Base-by-base conservation (phyloP, 2,888 invertebrate genomes). In the Mermis nigrescens region DNA sequence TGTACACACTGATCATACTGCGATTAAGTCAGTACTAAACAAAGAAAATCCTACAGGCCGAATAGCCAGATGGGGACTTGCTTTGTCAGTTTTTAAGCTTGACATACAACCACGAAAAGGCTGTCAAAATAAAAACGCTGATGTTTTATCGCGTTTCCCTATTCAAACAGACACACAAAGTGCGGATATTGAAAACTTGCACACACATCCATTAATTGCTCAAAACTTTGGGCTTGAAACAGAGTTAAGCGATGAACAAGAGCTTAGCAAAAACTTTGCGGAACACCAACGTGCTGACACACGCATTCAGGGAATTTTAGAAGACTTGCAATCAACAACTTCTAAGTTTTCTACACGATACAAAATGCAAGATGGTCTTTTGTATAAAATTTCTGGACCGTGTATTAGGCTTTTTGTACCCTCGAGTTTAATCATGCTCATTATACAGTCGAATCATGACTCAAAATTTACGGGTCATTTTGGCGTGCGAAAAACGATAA, bases 1-100 rank as follows among this genome's bases (percentile, higher is more conserved):
- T 0, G 65, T 76, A 0, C 62, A 69, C 2, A 75, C 73, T 0
- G 77, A 77, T 59, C 76, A 76, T 58, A 70, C 74, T 59, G 72
- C 76, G 0, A 64, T 78, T 32, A 72, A 73, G 69, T 79, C 75
- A 74, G 62, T 78, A 4, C 62, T 74, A 60, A 64, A 67, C 0
- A 54, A 75, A 1, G 74, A 74, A 59, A 69, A 75, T 1, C 72
- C 73, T 0, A 67, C 69, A n/a, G 74, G 75, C 3, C 60, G 76
- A 31, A 60, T 77, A 0, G 73, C 72, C 0, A 60, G 76, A 52
- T 77, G 76, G 76, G 71, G 72, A 0, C 54, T 76, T 15, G 62
- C 65, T 24, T 59, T 77, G 1, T 38, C 38, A 38, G 38, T 7
- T 38, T 38, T 38, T 38, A 38, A 38, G 19, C 38, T 38, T 12